Conservation (phyloP, 2,888 invertebrate genomes). For the Cephus runcator region DNA sequence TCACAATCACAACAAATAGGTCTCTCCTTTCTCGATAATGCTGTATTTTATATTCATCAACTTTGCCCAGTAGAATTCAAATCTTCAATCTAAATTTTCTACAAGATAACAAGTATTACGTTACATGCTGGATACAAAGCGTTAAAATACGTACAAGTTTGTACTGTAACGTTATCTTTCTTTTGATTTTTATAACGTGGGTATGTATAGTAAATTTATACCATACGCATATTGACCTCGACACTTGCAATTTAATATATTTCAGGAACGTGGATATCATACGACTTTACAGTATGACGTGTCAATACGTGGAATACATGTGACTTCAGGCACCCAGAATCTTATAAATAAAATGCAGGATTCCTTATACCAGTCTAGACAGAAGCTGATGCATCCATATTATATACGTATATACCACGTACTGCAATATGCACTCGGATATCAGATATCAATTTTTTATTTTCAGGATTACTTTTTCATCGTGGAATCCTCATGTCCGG, state of each 20-base stretch:
- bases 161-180: too few species aligned
- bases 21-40: too few species aligned
- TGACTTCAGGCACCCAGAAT: not conserved
- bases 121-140: not conserved
- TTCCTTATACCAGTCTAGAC: not conserved
- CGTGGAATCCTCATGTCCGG: constrained; percentile 92
- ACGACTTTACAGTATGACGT: not conserved
- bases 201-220: not conserved
- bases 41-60: too few species aligned
- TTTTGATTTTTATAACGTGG: not conserved
- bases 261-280: not conserved
- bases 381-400: not conserved
- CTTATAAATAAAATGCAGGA: not conserved
- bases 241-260: not conserved
- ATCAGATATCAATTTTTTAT: constrained; percentile 11
- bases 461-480: constrained; percentile 87
- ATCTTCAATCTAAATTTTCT: not conserved
- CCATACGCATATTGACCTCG: not conserved
- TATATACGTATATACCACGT: not conserved
- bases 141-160: too few species aligned
- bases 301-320: not conserved
- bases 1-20: too few species aligned
- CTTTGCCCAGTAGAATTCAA: too few species aligned
- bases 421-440: not conserved
- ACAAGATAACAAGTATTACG: not conserved